Evolutionary conservation across 1,140 invertebrate species (phyloP).

Genomic region (Zophobas atratus): DNA sequence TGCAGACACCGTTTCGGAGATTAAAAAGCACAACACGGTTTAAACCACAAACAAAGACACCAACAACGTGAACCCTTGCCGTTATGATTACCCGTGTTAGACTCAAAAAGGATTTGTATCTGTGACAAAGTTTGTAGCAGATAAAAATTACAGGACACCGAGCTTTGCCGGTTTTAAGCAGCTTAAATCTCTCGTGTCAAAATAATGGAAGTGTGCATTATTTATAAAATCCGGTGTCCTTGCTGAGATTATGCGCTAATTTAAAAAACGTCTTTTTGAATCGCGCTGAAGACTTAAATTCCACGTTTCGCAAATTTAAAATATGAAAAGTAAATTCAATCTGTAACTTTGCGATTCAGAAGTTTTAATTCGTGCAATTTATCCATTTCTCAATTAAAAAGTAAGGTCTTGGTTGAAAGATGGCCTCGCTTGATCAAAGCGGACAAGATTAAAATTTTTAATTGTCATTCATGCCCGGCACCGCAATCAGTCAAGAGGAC

Average conservation of each 20-base stretch:
- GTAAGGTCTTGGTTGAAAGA: slow-evolving; percentile 5
- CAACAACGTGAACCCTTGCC: too few relatives aligned
- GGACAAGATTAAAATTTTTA: slow-evolving; percentile 50
- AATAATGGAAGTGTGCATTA: slow-evolving; percentile 9
- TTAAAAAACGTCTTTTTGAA: neutral
- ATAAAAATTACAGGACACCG: slow-evolving; percentile 7
- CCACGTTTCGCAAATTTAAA: neutral
- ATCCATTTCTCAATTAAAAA: slow-evolving; percentile 47
- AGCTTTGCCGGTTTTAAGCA: neutral
- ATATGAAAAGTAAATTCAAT: slow-evolving; percentile 22
- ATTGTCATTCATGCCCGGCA: slow-evolving; percentile 50
- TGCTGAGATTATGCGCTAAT: neutral
- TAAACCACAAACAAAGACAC: too few relatives aligned
- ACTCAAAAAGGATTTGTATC: neutral
- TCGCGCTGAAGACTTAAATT: neutral
- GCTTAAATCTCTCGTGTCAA: slow-evolving; percentile 4
- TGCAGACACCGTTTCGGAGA: too few relatives aligned
- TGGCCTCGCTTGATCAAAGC: slow-evolving; percentile 33
- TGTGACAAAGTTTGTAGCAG: neutral
- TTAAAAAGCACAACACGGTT: too few relatives aligned
- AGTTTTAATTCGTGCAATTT: slow-evolving; percentile 47
- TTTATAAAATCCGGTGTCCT: neutral
- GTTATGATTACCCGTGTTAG: slow-evolving; percentile 1
- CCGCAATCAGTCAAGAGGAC: slow-evolving; percentile 42
- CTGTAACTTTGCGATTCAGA: slow-evolving; percentile 20